phyloP scores from a whole-genome alignment of 2,888 invertebrate genomes.

The Ashinkailepas kermadecensis region DNA sequence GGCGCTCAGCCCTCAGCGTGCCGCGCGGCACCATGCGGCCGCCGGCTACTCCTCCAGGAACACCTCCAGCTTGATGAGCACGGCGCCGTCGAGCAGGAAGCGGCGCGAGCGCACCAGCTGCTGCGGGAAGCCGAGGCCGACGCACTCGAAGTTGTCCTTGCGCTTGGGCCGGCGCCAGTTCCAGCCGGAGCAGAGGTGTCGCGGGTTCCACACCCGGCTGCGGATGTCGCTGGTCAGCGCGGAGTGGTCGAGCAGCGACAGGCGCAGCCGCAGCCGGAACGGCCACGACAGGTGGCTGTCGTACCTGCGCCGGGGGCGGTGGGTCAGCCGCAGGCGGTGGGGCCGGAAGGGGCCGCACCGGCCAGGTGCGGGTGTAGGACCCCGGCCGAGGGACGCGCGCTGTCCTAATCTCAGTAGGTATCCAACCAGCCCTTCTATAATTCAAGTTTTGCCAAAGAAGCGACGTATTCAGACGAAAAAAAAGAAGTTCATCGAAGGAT shows the following conservation, averaged over 20 bases:
- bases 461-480: too few species aligned
- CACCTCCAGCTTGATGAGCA: conserved; percentile 51
- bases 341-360: too few species aligned
- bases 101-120: conserved; percentile 45
- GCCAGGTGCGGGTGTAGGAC: too few species aligned
- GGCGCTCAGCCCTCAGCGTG: not conserved
- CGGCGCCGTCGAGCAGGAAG: conserved; percentile 46
- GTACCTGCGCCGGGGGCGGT: conserved; percentile 36
- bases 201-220: conserved; percentile 44
- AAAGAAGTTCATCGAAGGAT: too few species aligned
- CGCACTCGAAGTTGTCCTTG: conserved; percentile 43
- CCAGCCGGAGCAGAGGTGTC: conserved; percentile 41
- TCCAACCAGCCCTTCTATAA: too few species aligned
- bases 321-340: too few species aligned
- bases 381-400: too few species aligned
- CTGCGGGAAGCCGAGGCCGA: conserved; percentile 48
- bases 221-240: conserved; percentile 36
- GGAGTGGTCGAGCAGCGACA: conserved; percentile 40
- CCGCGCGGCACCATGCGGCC: not conserved
- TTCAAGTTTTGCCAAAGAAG: too few species aligned
- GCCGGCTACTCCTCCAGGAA: conserved; percentile 42
- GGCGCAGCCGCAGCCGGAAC: conserved; percentile 41
- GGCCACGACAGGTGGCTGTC: conserved; percentile 44
- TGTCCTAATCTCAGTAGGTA: too few species aligned
- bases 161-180: conserved; percentile 43